Evolutionary conservation across 2,888 invertebrate species (phyloP), one percentile per base, ranked within the genome.

Genomic region (Ypsolopha scabrella): DNA sequence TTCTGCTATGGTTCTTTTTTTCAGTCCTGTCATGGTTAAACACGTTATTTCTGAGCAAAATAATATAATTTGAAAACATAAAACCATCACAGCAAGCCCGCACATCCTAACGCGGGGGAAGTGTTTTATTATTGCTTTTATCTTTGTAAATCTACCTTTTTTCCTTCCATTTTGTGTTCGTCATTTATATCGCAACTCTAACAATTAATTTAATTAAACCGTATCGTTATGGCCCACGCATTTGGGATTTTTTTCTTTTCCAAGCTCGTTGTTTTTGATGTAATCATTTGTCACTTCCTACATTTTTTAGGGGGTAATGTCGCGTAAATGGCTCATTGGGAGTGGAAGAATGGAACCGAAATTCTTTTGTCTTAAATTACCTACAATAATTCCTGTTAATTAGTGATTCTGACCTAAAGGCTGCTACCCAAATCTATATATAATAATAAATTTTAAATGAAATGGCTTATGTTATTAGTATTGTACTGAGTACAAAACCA

Each of bases 51-150:
- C 24, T 3, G 24, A 24, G 24, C 24, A 24, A 24, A 24, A n/a
- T n/a, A 24, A 24, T 24, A 24, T 24, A 3, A 24, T 24, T 24
- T 7, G 1, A 38, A 43, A 7, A 10, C 10, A 41, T 34, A 51
- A 41, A 60, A 62, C 68, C 64, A 57, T 9, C 64, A 52, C 57
- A 62, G 34, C 51, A 33, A 67, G 55, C 41, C 75, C 59, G 72
- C 62, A 70, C 67, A 1, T 58, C 2, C 10, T 13, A 8, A 38
- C 11, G 9, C 11, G 60, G 64, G 74, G 85, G 77, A 82, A 82
- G 79, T 80, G 81, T 80, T 85, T 81, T 82, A 82, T 82, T 83
- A 80, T 75, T 73, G 70, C 73, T 70, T 74, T 77, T 85, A 85
- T 86, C 83, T 69, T 73, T 70, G 61, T 56, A 68, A 72, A 82